Conservation (phyloP, 1,140 invertebrate species). For the Oreohelix idahoensis region DNA sequence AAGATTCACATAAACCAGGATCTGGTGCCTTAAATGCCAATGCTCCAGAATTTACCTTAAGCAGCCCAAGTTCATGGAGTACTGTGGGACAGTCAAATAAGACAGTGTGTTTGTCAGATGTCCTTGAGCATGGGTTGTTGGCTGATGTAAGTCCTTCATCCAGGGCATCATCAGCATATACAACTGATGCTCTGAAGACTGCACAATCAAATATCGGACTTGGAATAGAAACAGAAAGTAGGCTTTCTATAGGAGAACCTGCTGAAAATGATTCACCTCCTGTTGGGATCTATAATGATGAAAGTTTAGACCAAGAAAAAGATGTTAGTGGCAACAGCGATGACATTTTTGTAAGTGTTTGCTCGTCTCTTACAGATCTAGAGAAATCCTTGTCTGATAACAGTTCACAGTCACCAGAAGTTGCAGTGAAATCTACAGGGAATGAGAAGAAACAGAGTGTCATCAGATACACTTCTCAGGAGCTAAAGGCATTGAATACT, state of each 20-base stretch:
- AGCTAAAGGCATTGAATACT: not conserved
- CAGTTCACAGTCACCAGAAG: not conserved
- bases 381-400: not conserved
- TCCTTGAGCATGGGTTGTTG: not conserved
- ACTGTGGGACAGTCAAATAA: not conserved
- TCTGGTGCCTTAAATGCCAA: not conserved
- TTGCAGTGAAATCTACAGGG: not conserved
- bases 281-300: not conserved
- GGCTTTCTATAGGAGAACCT: not conserved
- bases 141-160: not conserved
- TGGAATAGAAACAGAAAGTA: not conserved
- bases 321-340: not conserved
- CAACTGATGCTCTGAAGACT: no score
- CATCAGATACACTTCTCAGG: not conserved
- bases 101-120: not conserved
- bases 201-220: not conserved
- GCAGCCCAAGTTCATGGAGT: not conserved
- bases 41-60: not conserved
- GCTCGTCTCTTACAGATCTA: not conserved
- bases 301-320: not conserved
- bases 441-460: not conserved
- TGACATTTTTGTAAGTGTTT: not conserved
- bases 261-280: not conserved
- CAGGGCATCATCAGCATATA: not conserved
- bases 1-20: not conserved